Conservation (phyloP, 2,113 vertebrate genomes). For the Gymnogyps californianus region DNA sequence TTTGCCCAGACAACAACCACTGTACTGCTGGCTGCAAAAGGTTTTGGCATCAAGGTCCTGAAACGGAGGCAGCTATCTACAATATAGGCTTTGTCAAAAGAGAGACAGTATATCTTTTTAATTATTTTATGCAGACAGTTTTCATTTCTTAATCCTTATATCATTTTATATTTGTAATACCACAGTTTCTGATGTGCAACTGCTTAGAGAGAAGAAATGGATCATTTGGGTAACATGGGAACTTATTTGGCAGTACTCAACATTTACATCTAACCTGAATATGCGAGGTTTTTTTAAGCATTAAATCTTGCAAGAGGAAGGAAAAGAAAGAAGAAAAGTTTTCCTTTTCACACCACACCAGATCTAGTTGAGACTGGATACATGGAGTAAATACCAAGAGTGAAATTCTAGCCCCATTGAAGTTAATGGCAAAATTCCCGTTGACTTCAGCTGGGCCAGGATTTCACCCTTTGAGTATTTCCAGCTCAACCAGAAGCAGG, state of each 20-base stretch:
- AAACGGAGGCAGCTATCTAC: background rate
- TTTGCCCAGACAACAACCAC: background rate
- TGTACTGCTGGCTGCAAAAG: background rate
- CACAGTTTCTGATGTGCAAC: background rate
- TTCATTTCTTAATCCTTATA: background rate
- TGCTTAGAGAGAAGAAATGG: background rate
- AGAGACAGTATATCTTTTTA: background rate
- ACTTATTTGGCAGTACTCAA: background rate
- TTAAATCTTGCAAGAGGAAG: constrained; percentile 45
- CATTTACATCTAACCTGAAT: background rate
- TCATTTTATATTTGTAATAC: background rate
- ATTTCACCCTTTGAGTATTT: constrained; percentile 53
- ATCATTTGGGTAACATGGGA: background rate
- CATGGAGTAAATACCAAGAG: constrained; percentile 32
- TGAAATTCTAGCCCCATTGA: constrained; percentile 59
- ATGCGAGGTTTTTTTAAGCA: background rate
- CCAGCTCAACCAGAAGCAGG: constrained; percentile 61
- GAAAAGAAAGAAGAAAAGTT: constrained; percentile 35
- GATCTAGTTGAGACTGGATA: constrained; percentile 44
- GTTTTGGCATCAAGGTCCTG: background rate
- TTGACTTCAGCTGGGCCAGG: constrained; percentile 37
- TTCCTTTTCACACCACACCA: constrained; percentile 54
- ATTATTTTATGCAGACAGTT: background rate
- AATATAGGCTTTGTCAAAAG: background rate
- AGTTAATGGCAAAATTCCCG: constrained; percentile 51